These are phyloP conservation scores for Chaetophractus vellerosus DNA, from an alignment of 2,797 vertebrate genomes.

Conservation along the genomic window DNA sequence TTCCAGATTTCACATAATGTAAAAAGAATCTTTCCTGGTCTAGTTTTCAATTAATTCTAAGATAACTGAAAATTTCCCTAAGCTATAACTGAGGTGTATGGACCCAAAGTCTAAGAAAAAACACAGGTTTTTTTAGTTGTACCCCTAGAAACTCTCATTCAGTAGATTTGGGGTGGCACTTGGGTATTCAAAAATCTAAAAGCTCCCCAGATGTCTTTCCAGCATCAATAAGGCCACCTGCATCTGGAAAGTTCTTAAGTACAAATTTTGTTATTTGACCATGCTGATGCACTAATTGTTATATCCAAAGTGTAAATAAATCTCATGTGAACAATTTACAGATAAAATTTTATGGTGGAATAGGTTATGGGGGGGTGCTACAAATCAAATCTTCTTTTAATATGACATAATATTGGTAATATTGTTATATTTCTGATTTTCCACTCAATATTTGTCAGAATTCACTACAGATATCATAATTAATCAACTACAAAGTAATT, in stretches of 20 bases:
- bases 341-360: background rate
- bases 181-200: background rate
- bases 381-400: constrained; percentile 58
- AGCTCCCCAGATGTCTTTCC: background rate
- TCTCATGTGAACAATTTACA: background rate
- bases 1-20: background rate
- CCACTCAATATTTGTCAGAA: background rate
- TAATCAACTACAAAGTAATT: constrained; percentile 55
- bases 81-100: background rate
- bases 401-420: background rate
- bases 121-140: background rate
- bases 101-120: background rate
- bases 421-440: background rate
- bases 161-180: background rate
- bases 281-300: background rate
- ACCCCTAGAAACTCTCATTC: background rate
- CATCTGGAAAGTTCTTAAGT: background rate
- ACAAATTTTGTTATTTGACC: background rate
- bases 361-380: background rate
- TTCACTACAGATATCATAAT: background rate
- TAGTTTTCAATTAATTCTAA: constrained; percentile 40
- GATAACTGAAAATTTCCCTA: background rate
- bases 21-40: background rate
- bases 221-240: background rate
- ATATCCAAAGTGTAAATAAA: constrained; percentile 54